Conservation (phyloP, 2,113 vertebrate genomes). For the Sciurus niger region DNA sequence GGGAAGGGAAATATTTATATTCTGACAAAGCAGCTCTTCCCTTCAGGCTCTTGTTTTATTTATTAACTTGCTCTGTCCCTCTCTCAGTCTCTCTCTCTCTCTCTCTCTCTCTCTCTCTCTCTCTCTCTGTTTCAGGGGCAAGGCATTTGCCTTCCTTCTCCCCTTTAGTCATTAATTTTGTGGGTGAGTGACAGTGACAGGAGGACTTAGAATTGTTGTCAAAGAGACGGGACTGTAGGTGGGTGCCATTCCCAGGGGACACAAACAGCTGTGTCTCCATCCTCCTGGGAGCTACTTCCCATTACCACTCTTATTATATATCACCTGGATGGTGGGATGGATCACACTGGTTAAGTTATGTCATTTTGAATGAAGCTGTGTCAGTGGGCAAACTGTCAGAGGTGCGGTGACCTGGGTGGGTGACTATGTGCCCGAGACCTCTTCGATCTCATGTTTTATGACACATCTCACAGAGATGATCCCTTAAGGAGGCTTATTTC, state of each 20-base stretch:
- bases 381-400: conserved; percentile 2
- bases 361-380: conserved; percentile 65
- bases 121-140: conserved; percentile 75
- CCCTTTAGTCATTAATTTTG: conserved; percentile 81
- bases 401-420: conserved; percentile 38
- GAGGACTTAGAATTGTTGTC: conserved; percentile 72
- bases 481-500: conserved; percentile 80
- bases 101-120: conserved; percentile 81
- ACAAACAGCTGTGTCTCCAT: conserved; percentile 69
- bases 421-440: conserved; percentile 76
- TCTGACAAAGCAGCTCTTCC: conserved; percentile 92
- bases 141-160: conserved; percentile 77
- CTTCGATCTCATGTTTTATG: conserved; percentile 81
- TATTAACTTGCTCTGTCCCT: conserved; percentile 89
- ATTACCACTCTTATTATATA: conserved; percentile 29
- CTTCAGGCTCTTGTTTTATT: conserved; percentile 92
- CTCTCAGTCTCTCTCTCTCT: conserved; percentile 75
- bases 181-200: conserved; percentile 84
- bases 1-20: conserved; percentile 92
- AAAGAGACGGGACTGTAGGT: conserved; percentile 78
- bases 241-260: conserved; percentile 82
- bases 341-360: conserved; percentile 8
- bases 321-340: conserved; percentile 38
- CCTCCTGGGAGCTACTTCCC: conserved; percentile 18
- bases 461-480: conserved; percentile 75